Base-by-base conservation (phyloP, 2,797 vertebrate species). In the Schizothorax lantsangensis region DNA sequence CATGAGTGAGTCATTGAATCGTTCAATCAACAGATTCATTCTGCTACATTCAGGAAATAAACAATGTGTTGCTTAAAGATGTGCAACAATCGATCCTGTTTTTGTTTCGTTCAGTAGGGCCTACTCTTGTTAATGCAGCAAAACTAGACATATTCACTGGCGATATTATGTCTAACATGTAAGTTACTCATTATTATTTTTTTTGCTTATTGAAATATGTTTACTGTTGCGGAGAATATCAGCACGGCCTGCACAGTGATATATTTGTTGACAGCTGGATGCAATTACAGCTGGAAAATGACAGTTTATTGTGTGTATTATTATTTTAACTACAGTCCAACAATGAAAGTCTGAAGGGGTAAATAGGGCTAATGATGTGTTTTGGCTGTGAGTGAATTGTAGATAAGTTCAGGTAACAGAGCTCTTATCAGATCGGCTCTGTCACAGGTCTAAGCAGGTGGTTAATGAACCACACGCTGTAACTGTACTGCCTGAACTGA, bases 381-480 rank as follows among this genome's bases (percentile, higher is more conserved):
- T 72, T 71, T 83, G 47, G 47, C 9, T 57, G 75, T 19, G 45
- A 47, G 36, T n/a, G 23, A 66, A 49, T 68, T 57, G 3, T 5
- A 26, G 45, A 74, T 64, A 85, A 52, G 23, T 21, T 23, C 36
- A 47, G 45, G 79, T 72, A 74, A 66, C 10, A 40, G 45, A 17
- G 8, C 17, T 45, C 15, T 79, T 87, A 92, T 93, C 91, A 89
- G 91, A 94, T 92, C 38, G 80, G 89, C 91, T 85, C 91, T 86
- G 84, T 89, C 91, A 88, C 64, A 81, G 79, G 78, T 87, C 75
- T 82, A 36, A 81, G 43, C 92, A 88, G 79, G 62, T 89, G 80
- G 77, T 86, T 91, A 92, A 93, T 91, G 89, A 91, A 91, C 91
- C 89, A 91, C 92, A 87, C 91, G 91, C 90, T 91, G 73, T 88